These are phyloP conservation scores for Monochamus alternatus DNA, from an alignment of 2,888 invertebrate genomes.

Conservation along the genomic window DNA sequence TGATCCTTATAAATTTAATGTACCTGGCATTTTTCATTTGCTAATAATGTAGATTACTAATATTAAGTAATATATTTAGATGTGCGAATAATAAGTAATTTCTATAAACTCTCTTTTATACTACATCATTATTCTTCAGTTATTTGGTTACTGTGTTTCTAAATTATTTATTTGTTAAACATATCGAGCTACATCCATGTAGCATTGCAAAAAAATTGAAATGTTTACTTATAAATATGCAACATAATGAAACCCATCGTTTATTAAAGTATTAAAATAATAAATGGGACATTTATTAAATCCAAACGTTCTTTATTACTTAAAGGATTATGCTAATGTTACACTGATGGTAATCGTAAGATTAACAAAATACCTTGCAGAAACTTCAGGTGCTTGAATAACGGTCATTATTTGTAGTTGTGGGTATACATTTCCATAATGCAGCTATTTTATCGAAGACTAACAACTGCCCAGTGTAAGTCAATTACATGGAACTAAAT, in stretches of 20 bases:
- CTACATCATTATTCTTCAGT: too few species aligned
- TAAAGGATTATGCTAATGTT: constrained; percentile 28
- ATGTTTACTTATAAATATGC: not conserved
- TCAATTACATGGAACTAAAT: constrained; percentile 15
- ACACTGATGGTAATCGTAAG: constrained; percentile 18
- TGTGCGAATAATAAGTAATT: too few species aligned
- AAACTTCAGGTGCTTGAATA: constrained; percentile 19
- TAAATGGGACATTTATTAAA: constrained; percentile 28
- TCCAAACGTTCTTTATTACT: constrained; percentile 15
- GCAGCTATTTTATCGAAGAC: constrained; percentile 6
- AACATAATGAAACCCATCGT: constrained; percentile 10
- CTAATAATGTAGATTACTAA: too few species aligned
- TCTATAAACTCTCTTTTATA: too few species aligned
- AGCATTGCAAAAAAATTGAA: not conserved
- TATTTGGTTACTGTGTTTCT: too few species aligned
- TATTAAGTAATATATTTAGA: too few species aligned
- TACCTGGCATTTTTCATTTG: too few species aligned
- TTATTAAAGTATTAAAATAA: constrained; percentile 32
- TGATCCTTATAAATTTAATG: too few species aligned
- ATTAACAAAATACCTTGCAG: constrained; percentile 3
- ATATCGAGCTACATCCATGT: too few species aligned
- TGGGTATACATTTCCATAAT: constrained; percentile 24
- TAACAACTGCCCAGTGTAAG: constrained; percentile 9
- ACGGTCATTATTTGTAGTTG: constrained; percentile 13
- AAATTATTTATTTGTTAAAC: too few species aligned